Evolutionary conservation across 1,140 invertebrate genomes (phyloP).

Genomic region (Asbolus verrucosus): DNA sequence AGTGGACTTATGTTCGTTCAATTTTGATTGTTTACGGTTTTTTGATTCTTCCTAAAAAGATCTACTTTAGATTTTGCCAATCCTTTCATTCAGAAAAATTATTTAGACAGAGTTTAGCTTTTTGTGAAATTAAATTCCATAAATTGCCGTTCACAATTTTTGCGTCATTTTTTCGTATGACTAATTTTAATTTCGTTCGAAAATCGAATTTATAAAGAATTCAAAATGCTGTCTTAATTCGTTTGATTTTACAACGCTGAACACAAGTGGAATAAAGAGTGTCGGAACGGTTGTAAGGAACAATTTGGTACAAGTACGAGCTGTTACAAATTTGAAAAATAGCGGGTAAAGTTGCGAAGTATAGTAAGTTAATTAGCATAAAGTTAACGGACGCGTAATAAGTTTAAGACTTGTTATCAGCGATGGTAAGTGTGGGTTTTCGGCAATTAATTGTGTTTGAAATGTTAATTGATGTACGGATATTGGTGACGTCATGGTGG

Average conservation of each 20-base stretch:
- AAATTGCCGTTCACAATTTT: no score
- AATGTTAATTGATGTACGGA: background rate
- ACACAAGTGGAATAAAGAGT: no score
- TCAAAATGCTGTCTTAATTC: no score
- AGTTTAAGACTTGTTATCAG: constrained; percentile 8
- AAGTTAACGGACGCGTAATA: background rate
- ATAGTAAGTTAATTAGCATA: constrained; percentile 6
- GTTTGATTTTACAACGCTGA: no score
- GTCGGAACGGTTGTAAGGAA: no score
- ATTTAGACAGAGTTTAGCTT: no score
- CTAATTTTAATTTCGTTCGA: no score
- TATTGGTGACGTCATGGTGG: background rate
- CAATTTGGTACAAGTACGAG: background rate
- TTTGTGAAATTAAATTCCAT: no score
- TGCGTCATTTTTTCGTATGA: no score
- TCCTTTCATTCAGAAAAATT: constrained; percentile 5
- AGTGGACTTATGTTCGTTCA: no score
- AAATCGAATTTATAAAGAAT: no score
- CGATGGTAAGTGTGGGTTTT: constrained; percentile 12
- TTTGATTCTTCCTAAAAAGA: constrained; percentile 4
- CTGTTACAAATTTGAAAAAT: constrained; percentile 4
- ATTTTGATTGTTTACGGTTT: constrained; percentile 14
- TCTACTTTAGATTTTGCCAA: background rate
- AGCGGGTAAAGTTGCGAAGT: background rate
- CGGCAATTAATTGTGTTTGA: constrained; percentile 6